These are phyloP conservation scores for Drosophila atripex DNA, from an alignment of 2,888 invertebrate genomes.

Conservation along the genomic window DNA sequence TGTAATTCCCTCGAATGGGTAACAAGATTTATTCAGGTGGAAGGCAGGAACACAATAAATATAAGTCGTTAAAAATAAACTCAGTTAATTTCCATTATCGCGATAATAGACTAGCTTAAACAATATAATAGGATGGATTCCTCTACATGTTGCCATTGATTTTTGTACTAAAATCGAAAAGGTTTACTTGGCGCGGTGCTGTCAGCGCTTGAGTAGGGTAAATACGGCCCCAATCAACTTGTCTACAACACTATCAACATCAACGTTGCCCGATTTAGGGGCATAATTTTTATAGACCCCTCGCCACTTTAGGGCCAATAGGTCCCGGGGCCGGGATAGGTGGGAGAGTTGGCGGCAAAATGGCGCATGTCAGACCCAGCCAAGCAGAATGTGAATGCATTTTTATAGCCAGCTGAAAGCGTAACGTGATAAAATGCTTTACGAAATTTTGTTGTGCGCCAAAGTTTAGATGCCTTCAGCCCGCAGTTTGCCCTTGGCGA, in stretches of 20 bases:
- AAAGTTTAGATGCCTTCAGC: constrained; percentile 66
- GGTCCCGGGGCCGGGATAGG: neutral
- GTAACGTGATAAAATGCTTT: constrained; percentile 77
- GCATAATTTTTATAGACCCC: constrained; percentile 64
- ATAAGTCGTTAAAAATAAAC: constrained; percentile 2
- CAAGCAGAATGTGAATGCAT: constrained; percentile 57
- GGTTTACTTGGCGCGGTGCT: constrained; percentile 55
- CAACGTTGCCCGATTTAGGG: constrained; percentile 62
- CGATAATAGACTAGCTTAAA: constrained; percentile 27
- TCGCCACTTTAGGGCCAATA: neutral
- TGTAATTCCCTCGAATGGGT: neutral
- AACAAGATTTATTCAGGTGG: constrained; percentile 1
- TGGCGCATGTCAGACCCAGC: constrained; percentile 55
- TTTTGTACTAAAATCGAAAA: constrained; percentile 66
- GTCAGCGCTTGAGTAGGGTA: constrained; percentile 70
- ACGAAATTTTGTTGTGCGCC: constrained; percentile 57
- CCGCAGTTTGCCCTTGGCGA: constrained; percentile 67
- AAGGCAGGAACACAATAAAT: neutral
- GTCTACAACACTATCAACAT: constrained; percentile 52
- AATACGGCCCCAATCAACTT: constrained; percentile 43
- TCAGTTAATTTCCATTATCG: constrained; percentile 27
- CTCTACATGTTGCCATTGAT: constrained; percentile 53
- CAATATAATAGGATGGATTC: constrained; percentile 13
- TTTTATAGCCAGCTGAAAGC: constrained; percentile 77
- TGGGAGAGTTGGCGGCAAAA: constrained; percentile 20